These are phyloP conservation scores for Entosphenus tridentatus DNA, from an alignment of 2,113 vertebrate genomes.

Conservation along the genomic window DNA sequence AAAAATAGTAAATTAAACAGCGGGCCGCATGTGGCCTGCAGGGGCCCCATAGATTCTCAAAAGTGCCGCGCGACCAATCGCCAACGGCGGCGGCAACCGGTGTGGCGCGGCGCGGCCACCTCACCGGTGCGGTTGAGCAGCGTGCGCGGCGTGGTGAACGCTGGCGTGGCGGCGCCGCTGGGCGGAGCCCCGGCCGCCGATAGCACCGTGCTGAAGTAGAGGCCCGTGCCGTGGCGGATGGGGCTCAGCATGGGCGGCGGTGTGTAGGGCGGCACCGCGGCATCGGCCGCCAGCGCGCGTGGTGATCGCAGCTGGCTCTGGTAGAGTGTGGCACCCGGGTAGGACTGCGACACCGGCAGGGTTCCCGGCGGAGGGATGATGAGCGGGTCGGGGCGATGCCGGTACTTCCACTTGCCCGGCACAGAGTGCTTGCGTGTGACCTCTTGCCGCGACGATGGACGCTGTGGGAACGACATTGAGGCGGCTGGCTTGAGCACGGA, in stretches of 20 bases:
- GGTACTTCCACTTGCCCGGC: conserved; percentile 54
- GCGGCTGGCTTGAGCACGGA: too few species aligned
- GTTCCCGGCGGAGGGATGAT: conserved; percentile 74
- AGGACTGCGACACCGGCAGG: conserved; percentile 61
- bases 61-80: too few species aligned
- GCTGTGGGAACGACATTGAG: neutral
- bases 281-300: conserved; percentile 53
- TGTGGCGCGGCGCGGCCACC: too few species aligned
- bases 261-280: conserved; percentile 62
- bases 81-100: too few species aligned
- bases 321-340: conserved; percentile 73
- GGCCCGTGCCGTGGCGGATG: conserved; percentile 74
- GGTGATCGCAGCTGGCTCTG: conserved; percentile 93
- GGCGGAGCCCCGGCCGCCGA: conserved; percentile 17
- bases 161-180: too few species aligned
- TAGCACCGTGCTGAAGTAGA: conserved; percentile 67
- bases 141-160: too few species aligned
- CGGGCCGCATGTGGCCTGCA: too few species aligned
- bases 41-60: too few species aligned
- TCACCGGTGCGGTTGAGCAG: too few species aligned
- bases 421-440: conserved; percentile 8
- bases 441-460: neutral
- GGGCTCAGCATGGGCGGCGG: conserved; percentile 93
- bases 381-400: conserved; percentile 68
- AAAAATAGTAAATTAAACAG: too few species aligned